Conservation (phyloP, 2,888 invertebrate species). For the Hydraecia micacea region DNA sequence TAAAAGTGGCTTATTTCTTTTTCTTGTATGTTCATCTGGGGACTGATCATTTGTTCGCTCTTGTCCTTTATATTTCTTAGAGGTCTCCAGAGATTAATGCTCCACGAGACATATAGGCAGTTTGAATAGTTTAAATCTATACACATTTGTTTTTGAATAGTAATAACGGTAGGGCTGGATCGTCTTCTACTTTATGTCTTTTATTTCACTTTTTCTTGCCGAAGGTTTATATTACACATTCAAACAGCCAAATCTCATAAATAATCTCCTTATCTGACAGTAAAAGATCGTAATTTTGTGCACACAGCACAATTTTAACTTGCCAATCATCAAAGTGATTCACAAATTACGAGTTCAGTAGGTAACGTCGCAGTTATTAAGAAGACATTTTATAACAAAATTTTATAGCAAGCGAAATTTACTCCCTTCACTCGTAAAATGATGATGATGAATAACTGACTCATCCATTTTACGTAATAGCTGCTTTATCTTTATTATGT, state of each 20-base stretch:
- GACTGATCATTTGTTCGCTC: slow-evolving; percentile 63
- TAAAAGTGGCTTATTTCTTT: slow-evolving; percentile 56
- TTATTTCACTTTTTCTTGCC: not conserved
- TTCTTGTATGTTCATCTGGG: slow-evolving; percentile 43
- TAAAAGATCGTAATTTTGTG: slow-evolving; percentile 31
- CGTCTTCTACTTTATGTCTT: not conserved
- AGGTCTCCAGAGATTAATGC: slow-evolving; percentile 50
- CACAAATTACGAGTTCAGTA: slow-evolving; percentile 45
- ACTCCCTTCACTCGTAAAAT: slow-evolving; percentile 53
- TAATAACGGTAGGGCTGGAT: slow-evolving; percentile 17
- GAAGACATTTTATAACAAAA: slow-evolving; percentile 48
- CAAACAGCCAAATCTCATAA: not conserved
- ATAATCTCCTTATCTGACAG: slow-evolving; percentile 11
- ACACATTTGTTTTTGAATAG: slow-evolving; percentile 34
- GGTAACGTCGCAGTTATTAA: slow-evolving; percentile 38
- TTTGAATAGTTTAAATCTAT: slow-evolving; percentile 48
- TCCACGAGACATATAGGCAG: slow-evolving; percentile 21
- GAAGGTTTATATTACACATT: slow-evolving; percentile 2
- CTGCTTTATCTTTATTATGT: slow-evolving; percentile 38
- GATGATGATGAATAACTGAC: slow-evolving; percentile 54
- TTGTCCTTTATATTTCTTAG: slow-evolving; percentile 60
- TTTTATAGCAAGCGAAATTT: slow-evolving; percentile 47
- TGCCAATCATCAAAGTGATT: slow-evolving; percentile 37
- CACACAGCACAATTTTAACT: not conserved
- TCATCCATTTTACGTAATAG: slow-evolving; percentile 32